Evolutionary conservation across 2,888 invertebrate species (phyloP), one percentile per base, ranked within the genome.

Genomic region (Ophion costatus): DNA sequence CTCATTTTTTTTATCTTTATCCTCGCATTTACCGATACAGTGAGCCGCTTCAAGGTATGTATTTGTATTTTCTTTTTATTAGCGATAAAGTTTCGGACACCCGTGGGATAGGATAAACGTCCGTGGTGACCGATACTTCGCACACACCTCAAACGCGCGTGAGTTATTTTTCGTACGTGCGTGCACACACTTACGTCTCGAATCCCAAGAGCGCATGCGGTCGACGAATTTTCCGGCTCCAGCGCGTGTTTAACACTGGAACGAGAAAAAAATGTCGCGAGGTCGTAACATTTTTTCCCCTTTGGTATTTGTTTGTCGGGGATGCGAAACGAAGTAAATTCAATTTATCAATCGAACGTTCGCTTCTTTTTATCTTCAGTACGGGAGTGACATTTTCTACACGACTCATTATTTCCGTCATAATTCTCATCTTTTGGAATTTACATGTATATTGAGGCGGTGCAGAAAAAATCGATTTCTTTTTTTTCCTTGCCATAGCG

Each of bases 1-100:
- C n/a, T 42, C 22, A 22, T 10, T 38, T 51, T 24, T 22, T 70
- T 56, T 14, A 51, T 14, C 10, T 51, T 70, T 29, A 57, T 33
- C 56, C 75, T 69, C 33, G n/a, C 67, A 29, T 78, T 77, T 71
- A 71, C 69, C 75, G 24, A 57, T 64, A 38, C 74, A 45, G 24
- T 56, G 29, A 20, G 64, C 56, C 42, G 29, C 56, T 22, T 56
- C 42, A 9, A 17, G 4, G 11, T 45, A 20, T n/a, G n/a, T 45
- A 20, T n/a, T 42, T 45, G 33, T 45, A 70, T 63, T 78, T 57
- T 78, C 24, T 78, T 22, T 73, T 66, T 83, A 86, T 84, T 74
- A 67, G 57, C 79, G 67, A 82, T 83, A 76, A 80, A 83, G 70
- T 80, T 83, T 76, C 76, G 83, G 56, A 76, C 78, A 78, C 63